Evolutionary conservation across 2,888 invertebrate species (phyloP), one percentile per base, ranked within the genome.

Genomic region (Girardia tigrina): DNA sequence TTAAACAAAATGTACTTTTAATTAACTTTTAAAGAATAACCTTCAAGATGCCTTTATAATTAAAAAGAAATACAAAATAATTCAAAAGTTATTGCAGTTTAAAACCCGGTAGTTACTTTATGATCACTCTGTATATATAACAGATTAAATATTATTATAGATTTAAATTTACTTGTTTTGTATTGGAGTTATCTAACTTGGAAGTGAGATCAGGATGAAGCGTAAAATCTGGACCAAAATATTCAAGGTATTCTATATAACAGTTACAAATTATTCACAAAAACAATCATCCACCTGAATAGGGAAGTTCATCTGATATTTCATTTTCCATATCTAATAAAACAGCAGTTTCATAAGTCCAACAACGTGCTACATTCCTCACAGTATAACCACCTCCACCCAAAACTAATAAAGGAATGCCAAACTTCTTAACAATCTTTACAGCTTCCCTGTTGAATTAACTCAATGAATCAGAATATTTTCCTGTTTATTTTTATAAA

Each of bases 271-370:
- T 69, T 42, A 2, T 12, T 8, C 23, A 69, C 4, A 42, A 14
- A 74, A 26, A 74, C 20, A 2, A 77, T 77, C 77, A 75, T 76
- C 28, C 77, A 85, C 85, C 85, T 81, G 91, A 93, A 83, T 91
- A 91, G 0, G 98, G 98, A 42, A 98, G 87, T 81, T 97, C 95
- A 83, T 94, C 92, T 72, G 90, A 90, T 76, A 98, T 92, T 75
- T 83, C 72, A 27, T 77, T 71, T 77, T 89, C 89, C 81, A 94
- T 92, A 81, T 94, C 94, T 0, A 95, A 89, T 0, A 97, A 85
- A 0, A 98, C 85, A 0, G 95, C 92, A 0, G 98, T 99, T 85
- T 98, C 98, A 81, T 94, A 94, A 0, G 97, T 94, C 98, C 98
- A 99, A 83, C 95, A 97, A 1, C 98, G 88, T 0, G 98, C 97